Percentiles rank a stretch among this genome's conserved stretches.
Evolutionary conservation across 2,113 vertebrate species (phyloP).

Genomic region (Oreochromis niloticus): DNA sequence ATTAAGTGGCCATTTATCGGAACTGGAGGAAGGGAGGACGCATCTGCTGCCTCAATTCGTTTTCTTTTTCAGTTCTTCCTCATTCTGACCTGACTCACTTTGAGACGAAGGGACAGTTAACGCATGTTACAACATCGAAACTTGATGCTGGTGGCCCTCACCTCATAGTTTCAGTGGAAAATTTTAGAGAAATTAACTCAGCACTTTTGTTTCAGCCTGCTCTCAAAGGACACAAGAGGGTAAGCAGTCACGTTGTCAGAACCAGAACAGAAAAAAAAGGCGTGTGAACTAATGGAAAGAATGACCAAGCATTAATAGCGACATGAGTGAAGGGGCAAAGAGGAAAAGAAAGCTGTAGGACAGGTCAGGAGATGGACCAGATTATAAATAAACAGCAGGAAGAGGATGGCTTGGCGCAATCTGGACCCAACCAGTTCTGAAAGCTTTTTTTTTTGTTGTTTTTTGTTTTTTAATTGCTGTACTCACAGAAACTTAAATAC

Average conservation of each 20-base stretch:
- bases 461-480: neutral
- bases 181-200: conserved; percentile 35
- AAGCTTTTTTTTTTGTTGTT: neutral
- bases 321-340: conserved; percentile 18
- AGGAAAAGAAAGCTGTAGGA: conserved; percentile 11
- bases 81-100: conserved; percentile 63
- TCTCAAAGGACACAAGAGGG: conserved; percentile 2
- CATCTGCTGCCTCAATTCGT: neutral
- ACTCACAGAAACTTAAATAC: neutral
- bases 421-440: conserved; percentile 20
- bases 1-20: conserved; percentile 8
- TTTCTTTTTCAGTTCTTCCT: conserved; percentile 60
- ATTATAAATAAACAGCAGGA: conserved; percentile 46
- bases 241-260: conserved; percentile 38
- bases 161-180: conserved; percentile 57
- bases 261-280: conserved; percentile 4
- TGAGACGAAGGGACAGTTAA: conserved; percentile 29
- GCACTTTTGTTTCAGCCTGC: conserved; percentile 11
- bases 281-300: conserved; percentile 56
- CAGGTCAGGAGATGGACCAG: conserved; percentile 22
- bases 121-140: conserved; percentile 63
- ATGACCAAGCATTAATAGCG: conserved; percentile 44
- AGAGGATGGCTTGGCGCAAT: conserved; percentile 1
- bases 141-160: conserved; percentile 5
- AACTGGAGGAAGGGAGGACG: conserved; percentile 26